Evolutionary conservation across 2,888 invertebrate genomes (phyloP).

Genomic region (Diachrysia chrysitis): DNA sequence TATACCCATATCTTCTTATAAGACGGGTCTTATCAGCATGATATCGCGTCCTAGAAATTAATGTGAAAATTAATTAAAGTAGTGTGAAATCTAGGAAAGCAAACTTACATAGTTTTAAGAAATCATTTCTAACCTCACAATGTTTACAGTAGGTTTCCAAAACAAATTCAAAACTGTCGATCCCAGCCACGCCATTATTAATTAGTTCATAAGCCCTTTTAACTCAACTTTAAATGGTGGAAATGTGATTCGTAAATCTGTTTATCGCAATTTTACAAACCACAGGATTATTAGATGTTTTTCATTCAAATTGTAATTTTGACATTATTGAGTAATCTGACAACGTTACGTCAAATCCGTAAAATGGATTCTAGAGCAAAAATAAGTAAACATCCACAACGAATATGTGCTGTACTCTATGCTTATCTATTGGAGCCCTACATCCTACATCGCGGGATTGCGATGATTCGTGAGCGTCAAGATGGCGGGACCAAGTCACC

Average conservation of each 20-base stretch:
- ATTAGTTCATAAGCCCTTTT: slow-evolving; percentile 6
- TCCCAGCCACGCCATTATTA: slow-evolving; percentile 76
- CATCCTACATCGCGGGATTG: too few relatives aligned
- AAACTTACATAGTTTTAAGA: not conserved
- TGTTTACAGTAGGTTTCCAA: slow-evolving; percentile 79
- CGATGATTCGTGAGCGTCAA: too few relatives aligned
- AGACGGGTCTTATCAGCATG: slow-evolving; percentile 91
- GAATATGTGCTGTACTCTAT: too few relatives aligned
- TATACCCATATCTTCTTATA: slow-evolving; percentile 92
- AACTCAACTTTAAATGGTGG: not conserved
- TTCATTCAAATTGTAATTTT: too few relatives aligned
- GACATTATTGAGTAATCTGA: too few relatives aligned
- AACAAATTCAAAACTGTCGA: slow-evolving; percentile 74
- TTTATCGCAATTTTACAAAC: not conserved
- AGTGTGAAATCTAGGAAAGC: not conserved
- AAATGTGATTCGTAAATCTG: not conserved
- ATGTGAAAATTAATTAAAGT: too few relatives aligned
- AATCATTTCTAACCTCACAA: slow-evolving; percentile 76
- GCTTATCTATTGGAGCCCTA: too few relatives aligned
- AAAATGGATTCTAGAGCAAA: too few relatives aligned
- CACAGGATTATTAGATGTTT: too few relatives aligned
- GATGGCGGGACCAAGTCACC: too few relatives aligned
- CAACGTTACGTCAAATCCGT: too few relatives aligned
- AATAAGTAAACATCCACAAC: too few relatives aligned
- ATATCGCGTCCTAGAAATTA: slow-evolving; percentile 87